phyloP scores from a whole-genome alignment of 2,113 vertebrate species.

The Lepidothrix coronata region DNA sequence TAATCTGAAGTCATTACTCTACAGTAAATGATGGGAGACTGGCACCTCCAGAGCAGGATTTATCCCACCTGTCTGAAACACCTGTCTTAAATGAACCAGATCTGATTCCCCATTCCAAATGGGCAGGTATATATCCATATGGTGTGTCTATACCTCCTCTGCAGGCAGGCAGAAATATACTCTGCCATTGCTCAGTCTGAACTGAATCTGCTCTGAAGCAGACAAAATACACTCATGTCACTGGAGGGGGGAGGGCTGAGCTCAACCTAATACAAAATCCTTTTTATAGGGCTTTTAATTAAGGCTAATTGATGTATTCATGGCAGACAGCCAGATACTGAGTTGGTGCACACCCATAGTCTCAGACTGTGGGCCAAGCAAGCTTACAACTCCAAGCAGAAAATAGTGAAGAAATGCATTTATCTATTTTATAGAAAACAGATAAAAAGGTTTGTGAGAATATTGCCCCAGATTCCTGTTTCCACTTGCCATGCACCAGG shows the following conservation, averaged over 20 bases:
- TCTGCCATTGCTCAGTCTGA: background rate
- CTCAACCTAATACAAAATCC: background rate
- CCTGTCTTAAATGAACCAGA: background rate
- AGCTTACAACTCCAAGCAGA: background rate
- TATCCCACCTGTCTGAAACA: background rate
- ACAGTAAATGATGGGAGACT: background rate
- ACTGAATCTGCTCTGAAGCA: background rate
- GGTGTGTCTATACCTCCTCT: background rate
- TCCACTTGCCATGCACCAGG: background rate
- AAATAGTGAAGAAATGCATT: background rate
- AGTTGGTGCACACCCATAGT: background rate
- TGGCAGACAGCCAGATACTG: background rate
- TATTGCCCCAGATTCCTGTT: background rate
- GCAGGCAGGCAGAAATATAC: background rate
- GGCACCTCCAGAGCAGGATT: background rate
- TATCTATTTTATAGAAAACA: background rate
- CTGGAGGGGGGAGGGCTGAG: background rate
- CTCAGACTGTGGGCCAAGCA: background rate
- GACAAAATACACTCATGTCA: background rate
- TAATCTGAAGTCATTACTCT: background rate
- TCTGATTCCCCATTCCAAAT: background rate
- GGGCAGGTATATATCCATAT: background rate
- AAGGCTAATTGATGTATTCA: background rate
- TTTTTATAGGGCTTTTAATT: conserved; percentile 43
- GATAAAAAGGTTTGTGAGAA: background rate